phyloP scores from a whole-genome alignment of 2,888 invertebrate species.

The Cephalotes varians region DNA sequence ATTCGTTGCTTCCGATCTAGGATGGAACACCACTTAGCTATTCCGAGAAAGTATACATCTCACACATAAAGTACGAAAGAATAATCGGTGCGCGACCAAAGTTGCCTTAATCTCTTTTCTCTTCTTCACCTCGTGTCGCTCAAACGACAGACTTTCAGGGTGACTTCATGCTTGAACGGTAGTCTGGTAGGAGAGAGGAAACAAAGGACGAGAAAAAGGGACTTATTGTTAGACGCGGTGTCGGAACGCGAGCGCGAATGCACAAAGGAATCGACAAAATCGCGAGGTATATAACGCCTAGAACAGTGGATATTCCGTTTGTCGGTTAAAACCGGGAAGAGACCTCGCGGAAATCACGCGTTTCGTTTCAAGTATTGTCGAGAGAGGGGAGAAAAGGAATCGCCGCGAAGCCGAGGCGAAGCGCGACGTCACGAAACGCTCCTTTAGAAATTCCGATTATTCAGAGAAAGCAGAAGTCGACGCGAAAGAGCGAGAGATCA shows the following conservation, averaged over 20 bases:
- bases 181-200: constrained; percentile 9
- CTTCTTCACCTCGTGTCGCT: constrained; percentile 45
- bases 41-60: constrained; percentile 65
- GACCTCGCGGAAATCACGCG: constrained; percentile 20
- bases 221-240: not conserved
- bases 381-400: not conserved
- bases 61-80: constrained; percentile 53
- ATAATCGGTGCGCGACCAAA: constrained; percentile 64
- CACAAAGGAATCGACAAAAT: constrained; percentile 67
- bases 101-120: constrained; percentile 71
- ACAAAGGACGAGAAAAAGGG: constrained; percentile 24
- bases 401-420: not conserved
- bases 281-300: constrained; percentile 53
- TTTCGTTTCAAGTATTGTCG: not conserved
- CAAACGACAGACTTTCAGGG: constrained; percentile 71
- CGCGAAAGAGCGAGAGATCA: constrained; percentile 59
- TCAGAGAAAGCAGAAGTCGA: constrained; percentile 42
- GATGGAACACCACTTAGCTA: constrained; percentile 60
- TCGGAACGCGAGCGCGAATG: not conserved
- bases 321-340: constrained; percentile 11
- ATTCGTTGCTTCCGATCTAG: constrained; percentile 65
- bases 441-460: constrained; percentile 34
- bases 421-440: constrained; percentile 3
- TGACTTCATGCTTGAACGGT: constrained; percentile 62
- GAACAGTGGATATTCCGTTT: not conserved